Evolutionary conservation across 2,797 vertebrate species (phyloP), one percentile per base, ranked within the genome.

Genomic region (Gadopsis bispinosus): DNA sequence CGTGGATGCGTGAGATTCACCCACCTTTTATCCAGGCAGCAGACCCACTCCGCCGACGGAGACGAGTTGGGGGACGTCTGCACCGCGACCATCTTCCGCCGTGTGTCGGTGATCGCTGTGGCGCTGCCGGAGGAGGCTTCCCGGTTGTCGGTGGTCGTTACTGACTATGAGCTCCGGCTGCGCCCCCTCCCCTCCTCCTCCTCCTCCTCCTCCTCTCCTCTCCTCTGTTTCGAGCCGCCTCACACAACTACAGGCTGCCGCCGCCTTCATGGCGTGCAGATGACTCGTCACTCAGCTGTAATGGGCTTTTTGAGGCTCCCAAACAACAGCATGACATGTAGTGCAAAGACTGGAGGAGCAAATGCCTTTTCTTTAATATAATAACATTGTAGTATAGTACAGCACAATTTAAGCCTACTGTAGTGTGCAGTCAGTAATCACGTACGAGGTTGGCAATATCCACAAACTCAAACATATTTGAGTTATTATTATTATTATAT

Each of bases 1-100:
- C 70, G 76, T 77, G 86, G 60, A 47, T 5, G 58, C n/a, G 78
- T 19, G 58, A 39, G 22, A 22, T 74, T 73, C 61, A 83, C 94
- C 75, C 95, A 98, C 98, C 98, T 97, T 95, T 99, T 98, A 92
- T 99, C 98, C 92, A 99, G 93, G 86, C 98, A 98, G 89, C 97
- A 95, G 93, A 99, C 97, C 97, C 98, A 98, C 93, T 98, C 98
- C 79, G 96, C 96, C 72, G 95, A 96, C 72, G 96, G 96, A 77
- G 96, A 93, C 77, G 96, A 91, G 87, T 95, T 96, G 58, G 96
- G 94, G 62, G 94, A 95, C 83, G 94, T 91, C 93, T 97, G 97
- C 87, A 97, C 96, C 89, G 97, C 97, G 81, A 99, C 97, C 98
- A 98, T 98, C 95, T 95, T 97, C 92, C 89, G 88, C 78, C 84